Base-by-base conservation (phyloP, 2,888 invertebrate species). In the Ichneumon xanthorius region DNA sequence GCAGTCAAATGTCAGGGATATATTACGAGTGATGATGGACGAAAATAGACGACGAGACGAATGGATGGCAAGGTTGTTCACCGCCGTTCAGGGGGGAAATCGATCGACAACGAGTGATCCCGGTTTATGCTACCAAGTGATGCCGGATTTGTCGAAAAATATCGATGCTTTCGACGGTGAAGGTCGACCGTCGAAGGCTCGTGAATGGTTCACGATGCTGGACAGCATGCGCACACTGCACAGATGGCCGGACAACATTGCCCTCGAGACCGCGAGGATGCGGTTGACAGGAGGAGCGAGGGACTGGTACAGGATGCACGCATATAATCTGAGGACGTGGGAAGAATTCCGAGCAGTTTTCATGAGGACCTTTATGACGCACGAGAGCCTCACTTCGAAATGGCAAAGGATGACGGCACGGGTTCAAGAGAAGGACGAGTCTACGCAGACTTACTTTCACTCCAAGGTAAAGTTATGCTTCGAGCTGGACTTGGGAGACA, bases 151-250 rank as follows among this genome's bases (percentile, higher is more conserved):
- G 0, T 70, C 50, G 6, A 61, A 67, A 71, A 77, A 76, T 33
- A 71, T 82, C 22, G 48, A 26, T 4, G 40, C 40, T 1, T 81
- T 67, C 45, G 40, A 61, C 40, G 81, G 75, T 4, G 73, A 73
- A 14, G 65, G 53, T 1, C 45, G 40, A 3, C 22, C 22, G 1
- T 14, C 26, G 4, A 55, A 19, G 16, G 73, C 78, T 30, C 40
- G 61, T 3, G 82, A 85, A n/a, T 85, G 81, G 81, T 5, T 82
- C 0, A 53, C 37, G 26, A 78, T 61, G 2, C n/a, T 82, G 0
- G 79, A 82, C 3, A 33, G 65, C 26, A 79, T 82, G 76, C n/a
- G 33, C 11, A 14, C 55, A 5, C 16, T 85, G 0, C 82, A 82
- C 26, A 19, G 45, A 0, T 82, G 76, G 82, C 79, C 80, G 0